Evolutionary conservation across 2,113 vertebrate genomes (phyloP).

Genomic region (Caretta caretta): DNA sequence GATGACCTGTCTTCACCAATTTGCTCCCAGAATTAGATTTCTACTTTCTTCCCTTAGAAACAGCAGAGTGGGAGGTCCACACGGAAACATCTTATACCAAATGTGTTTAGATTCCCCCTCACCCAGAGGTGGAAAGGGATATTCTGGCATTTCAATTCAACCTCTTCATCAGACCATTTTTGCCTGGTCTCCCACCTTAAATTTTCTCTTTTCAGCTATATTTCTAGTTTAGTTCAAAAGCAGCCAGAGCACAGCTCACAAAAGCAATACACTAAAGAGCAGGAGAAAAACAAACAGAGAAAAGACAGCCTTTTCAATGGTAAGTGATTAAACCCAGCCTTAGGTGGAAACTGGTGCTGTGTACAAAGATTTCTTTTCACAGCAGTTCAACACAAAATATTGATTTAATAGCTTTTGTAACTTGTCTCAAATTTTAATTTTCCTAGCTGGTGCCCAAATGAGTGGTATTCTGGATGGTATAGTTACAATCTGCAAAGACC

Average conservation of each 20-base stretch:
- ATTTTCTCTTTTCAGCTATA: not conserved
- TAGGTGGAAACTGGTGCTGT: not conserved
- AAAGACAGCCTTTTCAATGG: not conserved
- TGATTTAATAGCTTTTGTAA: not conserved
- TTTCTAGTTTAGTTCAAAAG: not conserved
- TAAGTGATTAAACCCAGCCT: accelerated
- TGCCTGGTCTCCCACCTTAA: not conserved
- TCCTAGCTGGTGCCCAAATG: not conserved
- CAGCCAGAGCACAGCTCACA: not conserved
- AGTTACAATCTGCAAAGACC: not conserved
- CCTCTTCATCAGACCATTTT: not conserved
- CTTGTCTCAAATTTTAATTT: not conserved
- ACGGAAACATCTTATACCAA: not conserved
- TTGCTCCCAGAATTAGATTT: not conserved
- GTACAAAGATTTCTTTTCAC: not conserved
- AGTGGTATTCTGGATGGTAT: not conserved
- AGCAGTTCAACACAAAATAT: not conserved
- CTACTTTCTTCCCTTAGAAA: not conserved
- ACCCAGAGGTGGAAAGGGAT: not conserved
- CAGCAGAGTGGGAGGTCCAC: not conserved
- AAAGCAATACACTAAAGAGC: not conserved
- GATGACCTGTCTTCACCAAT: not conserved
- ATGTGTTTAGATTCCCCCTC: not conserved
- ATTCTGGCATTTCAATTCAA: not conserved
- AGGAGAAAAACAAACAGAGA: not conserved